Conservation (phyloP, 2,888 invertebrate species). For the Drosophila fulvimacula region DNA sequence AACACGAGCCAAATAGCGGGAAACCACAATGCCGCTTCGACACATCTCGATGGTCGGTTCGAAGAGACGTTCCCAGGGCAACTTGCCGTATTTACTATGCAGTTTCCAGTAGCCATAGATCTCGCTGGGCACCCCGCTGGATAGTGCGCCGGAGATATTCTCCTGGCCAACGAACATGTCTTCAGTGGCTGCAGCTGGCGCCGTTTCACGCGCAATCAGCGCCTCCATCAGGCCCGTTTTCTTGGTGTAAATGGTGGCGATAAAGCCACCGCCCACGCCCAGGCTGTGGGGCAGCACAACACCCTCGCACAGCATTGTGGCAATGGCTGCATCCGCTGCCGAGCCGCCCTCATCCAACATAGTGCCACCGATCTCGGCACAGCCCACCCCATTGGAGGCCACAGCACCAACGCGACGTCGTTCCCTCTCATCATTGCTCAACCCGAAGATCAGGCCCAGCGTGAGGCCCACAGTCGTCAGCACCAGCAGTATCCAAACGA, state of each 20-base stretch:
- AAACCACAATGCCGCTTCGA: constrained; percentile 89
- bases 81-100: constrained; percentile 89
- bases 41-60: constrained; percentile 92
- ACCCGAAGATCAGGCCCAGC: constrained; percentile 73
- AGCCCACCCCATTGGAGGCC: constrained; percentile 90
- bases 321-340: constrained; percentile 94
- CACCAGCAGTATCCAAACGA: constrained; percentile 68
- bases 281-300: constrained; percentile 92
- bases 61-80: constrained; percentile 92
- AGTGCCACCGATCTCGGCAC: constrained; percentile 89
- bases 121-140: constrained; percentile 96
- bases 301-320: constrained; percentile 94
- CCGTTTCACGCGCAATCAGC: constrained; percentile 91
- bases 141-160: constrained; percentile 80
- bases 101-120: constrained; percentile 92
- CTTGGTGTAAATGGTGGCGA: constrained; percentile 92
- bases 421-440: constrained; percentile 33
- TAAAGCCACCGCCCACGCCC: constrained; percentile 95
- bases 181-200: constrained; percentile 88
- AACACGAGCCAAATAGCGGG: constrained; percentile 87
- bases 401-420: constrained; percentile 85
- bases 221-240: constrained; percentile 86
- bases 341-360: constrained; percentile 90
- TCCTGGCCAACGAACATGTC: constrained; percentile 88
- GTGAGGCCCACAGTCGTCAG: constrained; percentile 67